phyloP scores from a whole-genome alignment of 2,888 invertebrate genomes.

The Siphlonurus alternatus region DNA sequence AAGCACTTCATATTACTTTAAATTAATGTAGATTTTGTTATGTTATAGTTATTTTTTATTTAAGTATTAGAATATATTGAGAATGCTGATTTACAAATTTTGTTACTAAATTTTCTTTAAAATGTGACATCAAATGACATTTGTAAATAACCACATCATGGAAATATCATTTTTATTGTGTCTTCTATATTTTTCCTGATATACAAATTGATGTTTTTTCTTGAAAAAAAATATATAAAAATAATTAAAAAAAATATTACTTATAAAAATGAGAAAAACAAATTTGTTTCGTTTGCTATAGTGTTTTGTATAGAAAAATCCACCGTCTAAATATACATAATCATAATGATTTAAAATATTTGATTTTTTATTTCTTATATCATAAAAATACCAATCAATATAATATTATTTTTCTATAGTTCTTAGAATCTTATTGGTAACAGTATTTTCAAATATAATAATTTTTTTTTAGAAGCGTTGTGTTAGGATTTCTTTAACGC shows the following conservation, averaged over 20 bases:
- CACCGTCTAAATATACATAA: slow-evolving; percentile 3
- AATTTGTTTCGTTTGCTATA: slow-evolving; percentile 1
- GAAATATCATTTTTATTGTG: neutral
- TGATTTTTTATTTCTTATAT: neutral
- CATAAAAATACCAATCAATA: neutral
- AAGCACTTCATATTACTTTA: too few relatives aligned
- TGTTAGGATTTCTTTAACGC: neutral
- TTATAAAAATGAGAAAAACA: slow-evolving; percentile 1
- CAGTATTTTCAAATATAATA: neutral
- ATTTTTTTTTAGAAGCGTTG: neutral
- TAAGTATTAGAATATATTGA: too few relatives aligned
- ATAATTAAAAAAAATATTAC: neutral
- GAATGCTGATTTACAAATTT: too few relatives aligned
- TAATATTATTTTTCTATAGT: too few relatives aligned
- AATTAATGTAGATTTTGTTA: too few relatives aligned
- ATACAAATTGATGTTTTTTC: neutral
- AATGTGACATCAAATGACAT: neutral
- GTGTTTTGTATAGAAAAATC: slow-evolving; percentile 4
- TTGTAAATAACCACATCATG: neutral
- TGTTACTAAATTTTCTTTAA: neutral
- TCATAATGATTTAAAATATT: neutral
- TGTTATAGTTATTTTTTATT: too few relatives aligned
- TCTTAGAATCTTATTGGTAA: too few relatives aligned
- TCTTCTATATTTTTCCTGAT: neutral
- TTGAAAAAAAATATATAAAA: neutral